Evolutionary conservation across 2,113 vertebrate genomes (phyloP).

Genomic region (Martes martes): DNA sequence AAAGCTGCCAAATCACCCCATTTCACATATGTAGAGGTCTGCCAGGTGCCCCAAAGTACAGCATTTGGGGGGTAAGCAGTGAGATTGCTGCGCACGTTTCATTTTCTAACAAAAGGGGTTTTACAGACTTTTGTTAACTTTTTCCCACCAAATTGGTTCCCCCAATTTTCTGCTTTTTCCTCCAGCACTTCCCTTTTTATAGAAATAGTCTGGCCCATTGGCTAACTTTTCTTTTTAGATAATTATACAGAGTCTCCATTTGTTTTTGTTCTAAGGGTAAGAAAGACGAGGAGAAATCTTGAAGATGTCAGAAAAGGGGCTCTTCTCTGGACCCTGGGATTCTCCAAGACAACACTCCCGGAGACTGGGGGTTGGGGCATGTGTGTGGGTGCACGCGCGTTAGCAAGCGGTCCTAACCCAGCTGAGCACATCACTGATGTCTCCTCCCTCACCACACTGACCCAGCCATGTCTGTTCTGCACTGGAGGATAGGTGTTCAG

Average conservation of each 20-base stretch:
- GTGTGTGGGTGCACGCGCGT: accelerated
- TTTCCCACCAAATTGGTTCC: background rate
- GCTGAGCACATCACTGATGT: background rate
- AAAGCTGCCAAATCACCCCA: background rate
- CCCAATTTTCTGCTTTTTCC: no score
- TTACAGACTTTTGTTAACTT: background rate
- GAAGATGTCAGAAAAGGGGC: background rate
- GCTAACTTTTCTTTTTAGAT: background rate
- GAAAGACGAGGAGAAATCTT: background rate
- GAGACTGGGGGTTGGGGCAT: background rate
- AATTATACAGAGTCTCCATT: background rate
- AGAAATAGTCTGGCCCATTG: background rate
- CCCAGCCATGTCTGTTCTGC: background rate
- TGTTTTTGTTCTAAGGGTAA: background rate
- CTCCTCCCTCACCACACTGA: background rate
- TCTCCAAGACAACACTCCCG: background rate
- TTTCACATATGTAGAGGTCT: background rate
- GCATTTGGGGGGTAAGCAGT: background rate
- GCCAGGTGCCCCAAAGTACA: no score
- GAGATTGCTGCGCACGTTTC: background rate
- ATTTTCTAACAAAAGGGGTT: background rate
- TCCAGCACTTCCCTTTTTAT: background rate
- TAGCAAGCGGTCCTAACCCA: no score
- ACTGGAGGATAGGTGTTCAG: background rate
- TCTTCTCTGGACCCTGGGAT: background rate